A percentile compares a stretch with the other conserved stretches of the same genome.
These are phyloP conservation scores for Dinothrombium tinctorium DNA, from an alignment of 1,140 invertebrate species.

Conservation along the genomic window DNA sequence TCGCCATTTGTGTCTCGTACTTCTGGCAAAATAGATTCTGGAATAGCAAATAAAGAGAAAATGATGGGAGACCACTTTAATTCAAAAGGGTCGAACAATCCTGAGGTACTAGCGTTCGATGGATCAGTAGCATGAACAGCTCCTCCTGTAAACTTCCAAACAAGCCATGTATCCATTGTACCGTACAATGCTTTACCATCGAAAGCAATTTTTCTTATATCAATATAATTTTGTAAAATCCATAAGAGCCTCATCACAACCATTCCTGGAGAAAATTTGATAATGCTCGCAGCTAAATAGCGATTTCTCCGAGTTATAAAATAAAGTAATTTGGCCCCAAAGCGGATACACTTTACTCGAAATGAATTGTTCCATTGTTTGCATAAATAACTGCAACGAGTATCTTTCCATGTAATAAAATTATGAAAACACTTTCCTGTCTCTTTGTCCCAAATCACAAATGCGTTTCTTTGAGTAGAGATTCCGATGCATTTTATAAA, in stretches of 20 bases:
- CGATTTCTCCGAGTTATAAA: constrained; percentile 45
- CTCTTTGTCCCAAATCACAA: constrained; percentile 59
- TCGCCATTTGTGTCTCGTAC: constrained; percentile 35
- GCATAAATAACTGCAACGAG: constrained; percentile 50
- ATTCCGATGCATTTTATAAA: constrained; percentile 56
- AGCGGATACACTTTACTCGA: constrained; percentile 40
- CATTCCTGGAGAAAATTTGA: constrained; percentile 52
- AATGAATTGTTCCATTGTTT: constrained; percentile 61
- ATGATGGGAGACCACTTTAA: constrained; percentile 49
- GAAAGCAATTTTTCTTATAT: constrained; percentile 29
- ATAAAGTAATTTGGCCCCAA: constrained; percentile 39
- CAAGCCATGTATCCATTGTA: constrained; percentile 76
- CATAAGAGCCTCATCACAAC: constrained; percentile 51
- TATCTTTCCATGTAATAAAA: constrained; percentile 90
- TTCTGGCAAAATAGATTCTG: constrained; percentile 44
- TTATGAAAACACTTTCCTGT: constrained; percentile 65
- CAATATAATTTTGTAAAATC: constrained; percentile 43
- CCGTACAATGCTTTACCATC: constrained; percentile 49
- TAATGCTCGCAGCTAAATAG: constrained; percentile 37
- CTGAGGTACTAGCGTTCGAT: constrained; percentile 66
- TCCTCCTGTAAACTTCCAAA: constrained; percentile 47
- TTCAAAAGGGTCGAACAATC: constrained; percentile 73
- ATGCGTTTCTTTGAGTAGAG: constrained; percentile 60
- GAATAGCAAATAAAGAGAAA: constrained; percentile 40
- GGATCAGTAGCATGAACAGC: constrained; percentile 53